Percentiles rank a stretch among this genome's conserved stretches.
These are phyloP conservation scores for Glossosoma conforme DNA, from an alignment of 1,140 invertebrate species.

Conservation along the genomic window DNA sequence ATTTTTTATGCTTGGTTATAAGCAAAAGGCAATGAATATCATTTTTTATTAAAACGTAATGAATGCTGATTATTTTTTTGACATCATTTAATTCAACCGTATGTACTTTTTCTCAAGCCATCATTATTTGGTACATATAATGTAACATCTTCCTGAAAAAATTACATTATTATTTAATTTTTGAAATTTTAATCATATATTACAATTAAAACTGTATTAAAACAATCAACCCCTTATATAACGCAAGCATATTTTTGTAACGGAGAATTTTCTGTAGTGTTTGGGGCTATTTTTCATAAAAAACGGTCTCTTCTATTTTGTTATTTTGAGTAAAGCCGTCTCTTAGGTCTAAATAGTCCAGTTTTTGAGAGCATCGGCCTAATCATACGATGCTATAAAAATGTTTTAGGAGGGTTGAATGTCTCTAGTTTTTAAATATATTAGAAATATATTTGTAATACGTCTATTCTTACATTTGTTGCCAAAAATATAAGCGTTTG, in stretches of 20 bases:
- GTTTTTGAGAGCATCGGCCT: too few species aligned
- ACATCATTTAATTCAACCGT: background rate
- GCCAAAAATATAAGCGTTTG: constrained; percentile 13
- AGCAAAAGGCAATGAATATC: constrained; percentile 14
- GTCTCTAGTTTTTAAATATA: too few species aligned
- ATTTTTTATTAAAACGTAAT: constrained; percentile 12
- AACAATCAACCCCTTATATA: too few species aligned
- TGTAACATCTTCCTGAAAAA: constrained; percentile 9
- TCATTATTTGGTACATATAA: constrained; percentile 14
- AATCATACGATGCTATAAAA: too few species aligned
- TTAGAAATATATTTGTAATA: background rate
- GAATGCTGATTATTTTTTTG: constrained; percentile 13
- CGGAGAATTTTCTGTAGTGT: too few species aligned
- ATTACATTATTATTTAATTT: background rate
- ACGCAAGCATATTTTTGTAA: too few species aligned
- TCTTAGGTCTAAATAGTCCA: too few species aligned
- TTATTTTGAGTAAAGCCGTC: too few species aligned
- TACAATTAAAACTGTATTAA: too few species aligned
- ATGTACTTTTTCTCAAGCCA: constrained; percentile 9
- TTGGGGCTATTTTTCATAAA: too few species aligned
- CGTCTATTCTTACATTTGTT: constrained; percentile 3
- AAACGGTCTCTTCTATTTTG: too few species aligned
- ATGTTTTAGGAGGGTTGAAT: too few species aligned
- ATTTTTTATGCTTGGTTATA: constrained; percentile 3
- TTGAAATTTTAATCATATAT: constrained; percentile 5